phyloP scores from a whole-genome alignment of 92 coral and sea anemone species.

The Micromussa lordhowensis region DNA sequence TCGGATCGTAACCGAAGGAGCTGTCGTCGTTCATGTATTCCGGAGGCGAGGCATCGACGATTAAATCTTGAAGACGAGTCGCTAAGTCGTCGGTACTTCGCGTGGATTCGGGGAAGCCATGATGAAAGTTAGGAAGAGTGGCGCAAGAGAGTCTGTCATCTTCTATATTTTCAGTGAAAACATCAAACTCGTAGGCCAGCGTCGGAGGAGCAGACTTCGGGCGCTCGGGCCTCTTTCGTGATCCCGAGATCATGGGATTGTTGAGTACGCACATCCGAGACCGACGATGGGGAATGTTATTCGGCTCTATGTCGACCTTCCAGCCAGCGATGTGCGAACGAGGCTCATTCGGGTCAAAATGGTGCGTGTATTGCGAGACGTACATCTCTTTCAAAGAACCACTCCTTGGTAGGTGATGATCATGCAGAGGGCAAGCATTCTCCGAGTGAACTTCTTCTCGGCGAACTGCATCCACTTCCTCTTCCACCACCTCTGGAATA shows the following conservation, averaged over 20 bases:
- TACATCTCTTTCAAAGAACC: constrained; percentile 85
- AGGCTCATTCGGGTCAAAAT: constrained; percentile 81
- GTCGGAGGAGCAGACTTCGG: constrained; percentile 91
- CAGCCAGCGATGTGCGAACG: constrained; percentile 92
- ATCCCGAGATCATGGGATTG: constrained; percentile 78
- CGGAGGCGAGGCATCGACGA: constrained; percentile 64
- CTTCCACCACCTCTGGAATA: constrained; percentile 68
- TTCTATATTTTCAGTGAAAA: constrained; percentile 42
- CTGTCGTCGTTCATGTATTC: constrained; percentile 76
- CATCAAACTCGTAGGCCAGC: constrained; percentile 33
- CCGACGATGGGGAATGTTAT: constrained; percentile 81
- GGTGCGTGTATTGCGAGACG: constrained; percentile 85
- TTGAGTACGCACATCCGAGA: constrained; percentile 87
- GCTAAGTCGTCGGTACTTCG: constrained; percentile 63
- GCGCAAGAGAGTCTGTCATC: constrained; percentile 59
- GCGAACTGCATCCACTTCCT: constrained; percentile 47
- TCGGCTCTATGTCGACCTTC: constrained; percentile 88
- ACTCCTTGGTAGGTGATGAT: constrained; percentile 56
- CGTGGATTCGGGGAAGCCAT: constrained; percentile 23
- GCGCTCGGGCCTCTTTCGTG: constrained; percentile 62
- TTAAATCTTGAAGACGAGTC: constrained; percentile 57
- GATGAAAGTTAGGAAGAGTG: constrained; percentile 55
- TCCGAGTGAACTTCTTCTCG: constrained; percentile 55
- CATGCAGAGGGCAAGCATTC: constrained; percentile 37
- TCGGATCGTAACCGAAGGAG: constrained; percentile 86